Evolutionary conservation across 2,888 invertebrate genomes (phyloP).

Genomic region (Tridacna gigas): DNA sequence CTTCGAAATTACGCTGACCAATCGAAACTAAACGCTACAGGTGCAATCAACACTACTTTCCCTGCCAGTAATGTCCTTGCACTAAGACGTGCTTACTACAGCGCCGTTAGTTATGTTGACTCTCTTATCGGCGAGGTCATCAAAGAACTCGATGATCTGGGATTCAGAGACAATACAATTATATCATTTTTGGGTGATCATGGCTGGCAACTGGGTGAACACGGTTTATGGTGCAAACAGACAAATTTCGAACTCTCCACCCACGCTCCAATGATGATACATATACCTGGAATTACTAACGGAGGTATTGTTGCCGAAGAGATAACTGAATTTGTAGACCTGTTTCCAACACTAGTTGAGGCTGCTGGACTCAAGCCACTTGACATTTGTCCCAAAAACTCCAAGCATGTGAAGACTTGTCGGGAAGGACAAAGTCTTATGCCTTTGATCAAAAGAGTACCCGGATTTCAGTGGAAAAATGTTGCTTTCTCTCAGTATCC

Average conservation of each 20-base stretch:
- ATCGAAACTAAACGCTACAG: conserved; percentile 53
- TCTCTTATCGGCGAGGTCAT: conserved; percentile 62
- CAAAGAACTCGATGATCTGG: conserved; percentile 56
- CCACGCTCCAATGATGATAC: conserved; percentile 74
- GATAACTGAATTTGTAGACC: conserved; percentile 71
- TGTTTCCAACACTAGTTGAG: conserved; percentile 74
- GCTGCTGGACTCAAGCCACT: conserved; percentile 66
- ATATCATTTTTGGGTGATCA: conserved; percentile 73
- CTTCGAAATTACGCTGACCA: conserved; percentile 69
- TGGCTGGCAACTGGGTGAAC: conserved; percentile 77
- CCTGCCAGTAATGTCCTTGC: conserved; percentile 58
- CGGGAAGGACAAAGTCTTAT: conserved; percentile 68
- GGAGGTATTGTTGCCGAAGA: conserved; percentile 47
- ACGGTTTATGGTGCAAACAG: conserved; percentile 73
- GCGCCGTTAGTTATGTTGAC: conserved; percentile 66
- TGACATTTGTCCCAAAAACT: conserved; percentile 59
- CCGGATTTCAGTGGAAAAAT: conserved; percentile 37
- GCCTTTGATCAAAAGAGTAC: conserved; percentile 57
- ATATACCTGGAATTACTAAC: conserved; percentile 63
- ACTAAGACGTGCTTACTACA: conserved; percentile 68
- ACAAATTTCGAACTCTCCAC: conserved; percentile 73
- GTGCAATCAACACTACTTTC: conserved; percentile 70
- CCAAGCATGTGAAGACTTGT: conserved; percentile 52
- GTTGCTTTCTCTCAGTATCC: conserved; percentile 66
- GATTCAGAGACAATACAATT: conserved; percentile 67